phyloP scores from a whole-genome alignment of 2,113 vertebrate species.

The Vombatus ursinus region DNA sequence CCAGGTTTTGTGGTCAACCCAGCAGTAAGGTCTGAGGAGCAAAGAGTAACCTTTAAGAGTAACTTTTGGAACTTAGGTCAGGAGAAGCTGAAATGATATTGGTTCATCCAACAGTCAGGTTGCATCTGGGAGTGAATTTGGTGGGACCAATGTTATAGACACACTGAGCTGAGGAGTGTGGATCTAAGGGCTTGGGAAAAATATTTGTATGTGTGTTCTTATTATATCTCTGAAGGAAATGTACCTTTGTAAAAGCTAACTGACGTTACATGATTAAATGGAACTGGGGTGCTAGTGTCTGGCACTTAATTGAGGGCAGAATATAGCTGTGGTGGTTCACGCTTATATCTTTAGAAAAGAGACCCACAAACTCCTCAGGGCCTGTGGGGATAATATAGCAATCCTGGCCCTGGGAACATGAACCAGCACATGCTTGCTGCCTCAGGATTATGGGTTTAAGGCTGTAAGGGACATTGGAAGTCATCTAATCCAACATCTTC shows the following conservation, averaged over 20 bases:
- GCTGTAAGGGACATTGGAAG: background rate
- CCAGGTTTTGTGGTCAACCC: background rate
- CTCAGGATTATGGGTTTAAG: background rate
- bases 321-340: background rate
- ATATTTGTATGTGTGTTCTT: background rate
- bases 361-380: background rate
- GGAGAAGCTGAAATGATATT: background rate
- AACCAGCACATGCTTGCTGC: background rate
- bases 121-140: background rate
- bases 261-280: background rate
- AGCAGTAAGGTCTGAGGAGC: background rate
- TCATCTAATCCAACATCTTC: background rate
- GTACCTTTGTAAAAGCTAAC: background rate
- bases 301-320: background rate
- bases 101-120: background rate
- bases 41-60: background rate
- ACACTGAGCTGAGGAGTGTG: background rate
- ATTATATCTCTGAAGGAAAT: background rate
- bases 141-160: background rate
- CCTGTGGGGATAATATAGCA: background rate
- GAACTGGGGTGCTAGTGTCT: background rate
- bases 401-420: background rate
- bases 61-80: background rate
- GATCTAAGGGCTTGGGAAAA: background rate
- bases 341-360: background rate